Conservation (phyloP, 2,113 vertebrate genomes). For the Alosa alosa region DNA sequence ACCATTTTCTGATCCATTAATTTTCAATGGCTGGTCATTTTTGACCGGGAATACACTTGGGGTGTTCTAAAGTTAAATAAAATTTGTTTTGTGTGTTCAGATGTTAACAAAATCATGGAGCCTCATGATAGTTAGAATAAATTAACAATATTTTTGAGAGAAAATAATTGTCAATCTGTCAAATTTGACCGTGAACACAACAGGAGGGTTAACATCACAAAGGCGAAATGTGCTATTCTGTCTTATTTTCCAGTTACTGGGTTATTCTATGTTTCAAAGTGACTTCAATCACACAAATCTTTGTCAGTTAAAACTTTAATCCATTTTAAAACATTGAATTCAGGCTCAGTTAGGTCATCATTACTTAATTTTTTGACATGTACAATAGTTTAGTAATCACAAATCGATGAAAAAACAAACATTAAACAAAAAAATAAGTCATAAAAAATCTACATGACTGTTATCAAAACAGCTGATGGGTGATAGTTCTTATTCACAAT, state of each 20-base stretch:
- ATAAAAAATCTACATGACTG: constrained; percentile 29
- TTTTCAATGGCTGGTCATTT: no score
- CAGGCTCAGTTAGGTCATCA: constrained; percentile 37
- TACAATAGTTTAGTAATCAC: constrained; percentile 39
- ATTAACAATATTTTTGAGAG: no score
- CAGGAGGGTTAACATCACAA: no score
- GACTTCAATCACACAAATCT: background rate
- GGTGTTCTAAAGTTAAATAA: no score
- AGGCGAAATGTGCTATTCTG: no score
- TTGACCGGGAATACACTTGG: no score
- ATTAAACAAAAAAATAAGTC: constrained; percentile 27
- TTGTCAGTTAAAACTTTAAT: constrained; percentile 35
- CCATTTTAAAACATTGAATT: constrained; percentile 42
- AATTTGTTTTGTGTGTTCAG: no score
- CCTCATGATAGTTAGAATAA: no score
- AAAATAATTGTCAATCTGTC: no score
- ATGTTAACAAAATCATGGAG: no score
- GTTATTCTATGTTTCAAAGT: background rate
- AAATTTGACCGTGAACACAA: no score
- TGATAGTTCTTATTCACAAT: constrained; percentile 38
- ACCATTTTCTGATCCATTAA: no score
- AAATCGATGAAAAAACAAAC: constrained; percentile 33
- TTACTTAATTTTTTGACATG: constrained; percentile 29
- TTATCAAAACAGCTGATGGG: constrained; percentile 43
- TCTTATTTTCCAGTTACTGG: background rate